Evolutionary conservation across 2,888 invertebrate species (phyloP).

Genomic region (Cremastinae sp.): DNA sequence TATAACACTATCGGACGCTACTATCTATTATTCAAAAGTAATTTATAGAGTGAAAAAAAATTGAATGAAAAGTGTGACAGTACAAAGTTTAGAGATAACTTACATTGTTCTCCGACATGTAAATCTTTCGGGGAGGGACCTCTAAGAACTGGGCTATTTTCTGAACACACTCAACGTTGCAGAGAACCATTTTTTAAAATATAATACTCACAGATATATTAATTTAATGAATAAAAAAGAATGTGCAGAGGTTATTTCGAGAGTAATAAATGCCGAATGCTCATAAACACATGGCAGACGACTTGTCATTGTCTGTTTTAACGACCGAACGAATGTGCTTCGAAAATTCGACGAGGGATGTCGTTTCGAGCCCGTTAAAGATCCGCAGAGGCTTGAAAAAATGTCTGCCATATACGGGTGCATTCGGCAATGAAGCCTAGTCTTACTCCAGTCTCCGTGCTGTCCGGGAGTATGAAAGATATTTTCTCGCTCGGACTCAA

Average conservation of each 20-base stretch:
- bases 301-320: too few relatives aligned
- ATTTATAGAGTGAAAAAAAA: conserved; percentile 3
- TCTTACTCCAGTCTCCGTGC: conserved; percentile 49
- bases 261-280: too few relatives aligned
- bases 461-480: conserved; percentile 42
- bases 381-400: conserved; percentile 12
- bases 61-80: neutral
- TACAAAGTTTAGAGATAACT: conserved; percentile 23
- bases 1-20: conserved; percentile 65
- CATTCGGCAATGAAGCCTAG: conserved; percentile 43
- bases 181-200: conserved; percentile 73
- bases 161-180: conserved; percentile 73
- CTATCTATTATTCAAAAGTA: conserved; percentile 63
- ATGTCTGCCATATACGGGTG: conserved; percentile 41
- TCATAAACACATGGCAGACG: too few relatives aligned
- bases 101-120: conserved; percentile 73
- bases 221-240: too few relatives aligned
- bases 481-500: conserved; percentile 17
- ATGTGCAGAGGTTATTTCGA: too few relatives aligned
- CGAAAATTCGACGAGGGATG: neutral
- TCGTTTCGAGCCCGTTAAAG: neutral
- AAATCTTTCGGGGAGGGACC: conserved; percentile 68
- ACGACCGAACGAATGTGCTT: too few relatives aligned
- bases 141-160: conserved; percentile 74
- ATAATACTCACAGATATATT: too few relatives aligned